Evolutionary conservation across 2,113 vertebrate genomes (phyloP).

Genomic region (Chaetodon auriga): DNA sequence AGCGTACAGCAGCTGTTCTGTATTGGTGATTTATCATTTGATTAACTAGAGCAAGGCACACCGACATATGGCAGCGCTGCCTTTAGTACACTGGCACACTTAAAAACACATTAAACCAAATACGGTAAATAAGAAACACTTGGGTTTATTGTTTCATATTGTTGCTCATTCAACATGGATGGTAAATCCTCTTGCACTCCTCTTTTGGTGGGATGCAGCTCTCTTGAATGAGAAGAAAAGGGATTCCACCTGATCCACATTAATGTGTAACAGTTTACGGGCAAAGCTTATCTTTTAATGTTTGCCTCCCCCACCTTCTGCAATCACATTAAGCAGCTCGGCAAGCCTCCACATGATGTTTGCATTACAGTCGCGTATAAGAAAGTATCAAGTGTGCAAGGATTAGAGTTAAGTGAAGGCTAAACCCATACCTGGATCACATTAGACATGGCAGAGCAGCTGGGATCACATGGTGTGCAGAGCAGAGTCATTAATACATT

Average conservation of each 20-base stretch:
- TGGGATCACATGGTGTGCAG: conserved; percentile 43
- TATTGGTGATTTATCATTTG: conserved; percentile 63
- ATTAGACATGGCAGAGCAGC: conserved; percentile 66
- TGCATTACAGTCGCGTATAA: conserved; percentile 70
- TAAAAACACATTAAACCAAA: conserved; percentile 70
- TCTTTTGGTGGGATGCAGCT: conserved; percentile 39
- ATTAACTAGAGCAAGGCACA: conserved; percentile 53
- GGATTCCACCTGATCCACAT: conserved; percentile 70
- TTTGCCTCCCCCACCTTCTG: conserved; percentile 43
- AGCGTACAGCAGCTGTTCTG: conserved; percentile 52
- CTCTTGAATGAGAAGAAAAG: conserved; percentile 28
- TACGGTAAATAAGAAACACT: conserved; percentile 70
- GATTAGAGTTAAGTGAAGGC: conserved; percentile 70
- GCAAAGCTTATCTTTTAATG: conserved; percentile 70
- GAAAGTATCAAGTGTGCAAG: conserved; percentile 63
- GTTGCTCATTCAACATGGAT: conserved; percentile 48
- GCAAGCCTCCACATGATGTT: conserved; percentile 65
- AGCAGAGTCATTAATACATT: conserved; percentile 49
- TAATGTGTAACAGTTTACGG: conserved; percentile 64
- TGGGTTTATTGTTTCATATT: conserved; percentile 64
- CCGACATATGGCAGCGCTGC: conserved; percentile 49
- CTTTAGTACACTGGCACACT: conserved; percentile 42
- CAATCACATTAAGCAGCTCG: conserved; percentile 70
- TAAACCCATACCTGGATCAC: conserved; percentile 72
- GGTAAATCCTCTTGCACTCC: conserved; percentile 44